These are phyloP conservation scores for Diprion similis DNA, from an alignment of 1,140 invertebrate species.

Conservation along the genomic window DNA sequence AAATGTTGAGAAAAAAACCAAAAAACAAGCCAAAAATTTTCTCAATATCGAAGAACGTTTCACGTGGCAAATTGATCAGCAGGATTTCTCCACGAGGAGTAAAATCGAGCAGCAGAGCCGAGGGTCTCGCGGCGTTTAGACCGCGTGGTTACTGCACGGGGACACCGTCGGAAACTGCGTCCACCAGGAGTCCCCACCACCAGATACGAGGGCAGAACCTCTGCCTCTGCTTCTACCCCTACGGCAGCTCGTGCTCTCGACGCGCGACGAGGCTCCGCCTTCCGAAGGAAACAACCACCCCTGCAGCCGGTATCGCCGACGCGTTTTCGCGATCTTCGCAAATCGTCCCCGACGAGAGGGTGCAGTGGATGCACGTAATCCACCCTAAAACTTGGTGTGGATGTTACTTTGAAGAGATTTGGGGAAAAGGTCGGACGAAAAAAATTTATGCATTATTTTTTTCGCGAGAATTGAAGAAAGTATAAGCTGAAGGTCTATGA, in stretches of 20 bases:
- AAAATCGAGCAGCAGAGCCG: background rate
- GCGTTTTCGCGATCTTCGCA: background rate
- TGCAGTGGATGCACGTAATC: too few species aligned
- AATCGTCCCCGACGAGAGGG: slow-evolving; percentile 11
- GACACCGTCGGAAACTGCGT: slow-evolving; percentile 52
- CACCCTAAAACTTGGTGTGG: too few species aligned
- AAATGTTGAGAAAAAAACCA: too few species aligned
- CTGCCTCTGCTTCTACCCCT: slow-evolving; percentile 17
- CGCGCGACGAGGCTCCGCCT: slow-evolving; percentile 57
- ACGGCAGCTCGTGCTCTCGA: slow-evolving; percentile 32
- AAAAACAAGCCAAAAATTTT: too few species aligned
- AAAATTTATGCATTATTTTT: too few species aligned
- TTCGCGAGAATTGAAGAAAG: too few species aligned
- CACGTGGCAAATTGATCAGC: too few species aligned
- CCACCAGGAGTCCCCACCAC: slow-evolving; percentile 44
- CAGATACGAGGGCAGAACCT: slow-evolving; percentile 40
- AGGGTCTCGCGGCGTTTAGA: slow-evolving; percentile 13
- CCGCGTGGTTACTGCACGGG: slow-evolving; percentile 39
- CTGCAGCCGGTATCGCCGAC: background rate
- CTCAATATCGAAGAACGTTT: too few species aligned
- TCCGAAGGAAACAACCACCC: slow-evolving; percentile 42
- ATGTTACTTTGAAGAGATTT: too few species aligned
- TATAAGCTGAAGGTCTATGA: too few species aligned
- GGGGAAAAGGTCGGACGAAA: too few species aligned
- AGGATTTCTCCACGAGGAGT: background rate